A percentile compares a stretch with the other conserved stretches of the same genome.
phyloP scores from a whole-genome alignment of 2,888 invertebrate genomes.

The Galeopsomyia nigrocyanea region DNA sequence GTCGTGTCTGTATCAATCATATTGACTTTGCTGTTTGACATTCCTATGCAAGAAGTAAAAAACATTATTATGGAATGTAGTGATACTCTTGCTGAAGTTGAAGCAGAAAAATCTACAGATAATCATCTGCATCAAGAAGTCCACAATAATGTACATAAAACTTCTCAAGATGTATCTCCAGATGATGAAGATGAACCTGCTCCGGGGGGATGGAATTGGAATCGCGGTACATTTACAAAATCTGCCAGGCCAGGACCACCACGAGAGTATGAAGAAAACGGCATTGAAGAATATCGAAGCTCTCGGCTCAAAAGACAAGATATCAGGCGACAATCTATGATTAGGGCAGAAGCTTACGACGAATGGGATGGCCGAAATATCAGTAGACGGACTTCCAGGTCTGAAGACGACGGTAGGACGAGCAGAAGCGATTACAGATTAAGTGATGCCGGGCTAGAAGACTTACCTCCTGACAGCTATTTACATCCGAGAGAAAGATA shows the following conservation, averaged over 20 bases:
- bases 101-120: slow-evolving; percentile 25
- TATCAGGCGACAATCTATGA: slow-evolving; percentile 45
- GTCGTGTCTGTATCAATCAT: slow-evolving; percentile 72
- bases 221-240: slow-evolving; percentile 35
- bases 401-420: slow-evolving; percentile 44
- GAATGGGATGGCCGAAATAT: slow-evolving; percentile 42
- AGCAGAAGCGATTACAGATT: slow-evolving; percentile 52
- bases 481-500: slow-evolving; percentile 36
- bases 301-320: slow-evolving; percentile 46
- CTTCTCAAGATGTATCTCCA: not conserved
- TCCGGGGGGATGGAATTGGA: slow-evolving; percentile 42
- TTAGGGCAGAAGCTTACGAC: slow-evolving; percentile 51
- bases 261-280: slow-evolving; percentile 44
- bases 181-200: slow-evolving; percentile 25
- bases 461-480: slow-evolving; percentile 27
- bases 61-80: slow-evolving; percentile 66
- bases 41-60: slow-evolving; percentile 76
- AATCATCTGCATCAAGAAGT: not conserved
- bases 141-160: slow-evolving; percentile 14
- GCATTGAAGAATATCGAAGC: slow-evolving; percentile 44
- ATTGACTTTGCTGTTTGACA: slow-evolving; percentile 76
- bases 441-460: slow-evolving; percentile 45
- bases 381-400: slow-evolving; percentile 35
- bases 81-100: slow-evolving; percentile 47
- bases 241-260: slow-evolving; percentile 6